A percentile compares a stretch with the other conserved stretches of the same genome.
phyloP scores from a whole-genome alignment of 1,140 invertebrate species.

The Paraescarpia echinospica region DNA sequence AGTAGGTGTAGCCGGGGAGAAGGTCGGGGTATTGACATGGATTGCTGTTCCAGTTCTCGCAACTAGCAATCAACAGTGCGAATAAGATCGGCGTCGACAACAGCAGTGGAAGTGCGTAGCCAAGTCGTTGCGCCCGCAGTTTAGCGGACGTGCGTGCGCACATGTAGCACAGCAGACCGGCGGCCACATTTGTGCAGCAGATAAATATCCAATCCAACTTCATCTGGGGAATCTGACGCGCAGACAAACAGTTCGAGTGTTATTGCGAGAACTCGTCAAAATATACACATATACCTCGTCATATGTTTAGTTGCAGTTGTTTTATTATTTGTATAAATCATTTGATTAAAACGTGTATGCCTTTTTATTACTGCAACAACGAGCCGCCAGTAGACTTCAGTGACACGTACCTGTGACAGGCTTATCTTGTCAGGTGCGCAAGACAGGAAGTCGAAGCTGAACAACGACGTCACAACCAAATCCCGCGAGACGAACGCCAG shows the following conservation, averaged over 20 bases:
- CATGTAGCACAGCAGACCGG: slow-evolving; percentile 51
- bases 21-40: neutral
- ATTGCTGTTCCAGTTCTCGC: slow-evolving; percentile 30
- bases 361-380: neutral
- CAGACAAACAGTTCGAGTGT: slow-evolving; percentile 33
- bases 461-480: slow-evolving; percentile 40
- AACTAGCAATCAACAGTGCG: slow-evolving; percentile 45
- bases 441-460: slow-evolving; percentile 41
- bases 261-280: neutral
- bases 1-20: neutral
- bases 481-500: neutral
- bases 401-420: slow-evolving; percentile 25
- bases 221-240: slow-evolving; percentile 31
- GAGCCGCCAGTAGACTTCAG: neutral
- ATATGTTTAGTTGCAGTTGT: too few relatives aligned
- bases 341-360: too few relatives aligned
- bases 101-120: slow-evolving; percentile 37
- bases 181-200: slow-evolving; percentile 46
- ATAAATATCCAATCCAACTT: slow-evolving; percentile 33
- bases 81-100: slow-evolving; percentile 40
- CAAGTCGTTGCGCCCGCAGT: slow-evolving; percentile 48
- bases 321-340: too few relatives aligned
- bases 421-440: slow-evolving; percentile 28
- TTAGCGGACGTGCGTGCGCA: slow-evolving; percentile 52
- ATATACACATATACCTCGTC: too few relatives aligned